These are phyloP conservation scores for Cotesia chilonis DNA, from an alignment of 1,140 invertebrate genomes.

Conservation along the genomic window DNA sequence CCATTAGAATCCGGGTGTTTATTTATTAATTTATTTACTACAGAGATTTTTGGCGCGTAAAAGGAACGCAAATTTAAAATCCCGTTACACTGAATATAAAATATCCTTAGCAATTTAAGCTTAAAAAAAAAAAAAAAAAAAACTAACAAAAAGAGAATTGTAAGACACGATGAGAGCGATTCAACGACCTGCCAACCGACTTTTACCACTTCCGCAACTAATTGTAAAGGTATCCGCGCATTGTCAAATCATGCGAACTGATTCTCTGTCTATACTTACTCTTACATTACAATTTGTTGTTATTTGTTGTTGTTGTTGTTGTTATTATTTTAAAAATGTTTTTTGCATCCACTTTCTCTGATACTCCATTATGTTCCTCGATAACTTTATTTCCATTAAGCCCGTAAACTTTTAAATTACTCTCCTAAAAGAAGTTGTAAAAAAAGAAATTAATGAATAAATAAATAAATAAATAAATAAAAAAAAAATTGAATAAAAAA, in stretches of 20 bases:
- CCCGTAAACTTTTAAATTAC: constrained; percentile 29
- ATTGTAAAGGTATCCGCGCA: constrained; percentile 9
- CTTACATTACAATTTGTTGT: neutral
- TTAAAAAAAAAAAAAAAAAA: neutral
- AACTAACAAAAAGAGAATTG: constrained; percentile 20
- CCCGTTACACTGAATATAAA: constrained; percentile 4
- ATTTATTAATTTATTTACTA: no score
- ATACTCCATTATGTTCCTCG: neutral
- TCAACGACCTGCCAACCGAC: constrained; percentile 31
- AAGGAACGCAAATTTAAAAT: neutral
- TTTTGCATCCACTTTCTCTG: constrained; percentile 22
- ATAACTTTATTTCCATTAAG: neutral
- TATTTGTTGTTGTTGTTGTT: constrained; percentile 6
- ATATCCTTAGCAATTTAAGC: neutral
- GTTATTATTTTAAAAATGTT: neutral
- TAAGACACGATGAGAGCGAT: constrained; percentile 8
- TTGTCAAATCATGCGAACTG: constrained; percentile 11
- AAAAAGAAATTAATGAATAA: constrained; percentile 18
- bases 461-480: no score
- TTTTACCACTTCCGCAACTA: constrained; percentile 28
- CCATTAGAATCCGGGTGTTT: no score
- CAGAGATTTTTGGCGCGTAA: no score
- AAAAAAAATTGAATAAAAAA: constrained; percentile 7
- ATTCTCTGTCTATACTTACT: constrained; percentile 6
- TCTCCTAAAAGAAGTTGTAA: constrained; percentile 21